Base-by-base conservation (phyloP, 2,888 invertebrate genomes). In the Megastigmus dorsalis region DNA sequence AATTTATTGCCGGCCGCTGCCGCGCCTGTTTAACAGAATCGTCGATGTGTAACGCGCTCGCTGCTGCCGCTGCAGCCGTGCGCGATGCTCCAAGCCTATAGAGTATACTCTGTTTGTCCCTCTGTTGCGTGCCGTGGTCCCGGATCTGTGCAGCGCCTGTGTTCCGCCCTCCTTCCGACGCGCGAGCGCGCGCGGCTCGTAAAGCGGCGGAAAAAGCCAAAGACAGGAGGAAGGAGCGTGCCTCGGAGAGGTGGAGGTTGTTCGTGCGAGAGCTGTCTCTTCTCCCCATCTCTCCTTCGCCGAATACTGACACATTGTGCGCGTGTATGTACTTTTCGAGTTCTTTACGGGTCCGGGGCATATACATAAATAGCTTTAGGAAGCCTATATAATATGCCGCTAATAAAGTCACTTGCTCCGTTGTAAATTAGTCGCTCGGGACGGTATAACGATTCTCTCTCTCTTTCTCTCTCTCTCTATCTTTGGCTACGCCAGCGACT, bases 1-100 rank as follows among this genome's bases (percentile, higher is more conserved):
- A 63, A 63, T 50, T 63, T 63, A 63, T 62, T 62, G 38, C 63
- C 38, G 63, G 33, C 23, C 33, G n/a, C 48, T 23, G 50, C 63
- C 26, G 33, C n/a, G 63, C 36, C 63, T 52, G 50, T 50, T 63
- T 63, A 63, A 63, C 33, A 50, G 50, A 63, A 50, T 63, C 63
- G 63, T 36, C 50, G 50, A 50, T 52, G 63, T 50, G 63, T 63
- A 63, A 63, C 63, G 48, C 15, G 9, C 7, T 3, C 36, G 38
- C 4, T 1, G 10, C 2, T n/a, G 18, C 36, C 41, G 15, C 7
- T 38, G 38, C n/a, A n/a, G n/a, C n/a, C n/a, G n/a, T n/a, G n/a
- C n/a, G n/a, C n/a, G n/a, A n/a, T n/a, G n/a, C n/a, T n/a, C n/a
- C n/a, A n/a, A n/a, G n/a, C n/a, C n/a, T n/a, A n/a, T n/a, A n/a